Evolutionary conservation across 2,113 vertebrate genomes (phyloP).

Genomic region (Lampris megalopsis): DNA sequence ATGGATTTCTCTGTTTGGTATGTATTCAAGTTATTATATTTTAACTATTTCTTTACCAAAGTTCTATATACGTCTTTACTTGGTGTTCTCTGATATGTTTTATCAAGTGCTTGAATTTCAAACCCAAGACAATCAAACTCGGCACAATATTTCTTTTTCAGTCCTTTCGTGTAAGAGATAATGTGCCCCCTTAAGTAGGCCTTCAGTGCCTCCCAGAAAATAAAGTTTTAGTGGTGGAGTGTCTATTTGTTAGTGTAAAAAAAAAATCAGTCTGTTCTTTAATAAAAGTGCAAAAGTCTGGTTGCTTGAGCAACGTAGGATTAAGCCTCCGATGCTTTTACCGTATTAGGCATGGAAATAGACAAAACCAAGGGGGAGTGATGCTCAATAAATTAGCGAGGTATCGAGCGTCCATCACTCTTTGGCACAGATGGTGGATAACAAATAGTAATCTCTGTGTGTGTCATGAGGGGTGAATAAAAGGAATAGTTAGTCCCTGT

Average conservation of each 20-base stretch:
- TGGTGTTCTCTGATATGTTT: constrained; percentile 4
- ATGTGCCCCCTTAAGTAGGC: neutral
- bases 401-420: neutral
- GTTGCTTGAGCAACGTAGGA: neutral
- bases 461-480: constrained; percentile 15
- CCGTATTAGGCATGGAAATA: neutral
- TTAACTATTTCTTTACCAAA: neutral
- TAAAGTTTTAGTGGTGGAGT: neutral
- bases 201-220: neutral
- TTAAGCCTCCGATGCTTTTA: neutral
- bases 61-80: neutral
- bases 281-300: constrained; percentile 1
- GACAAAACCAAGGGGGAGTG: constrained; percentile 2
- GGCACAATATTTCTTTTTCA: neutral
- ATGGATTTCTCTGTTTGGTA: constrained; percentile 9
- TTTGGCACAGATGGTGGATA: neutral
- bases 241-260: constrained; percentile 16
- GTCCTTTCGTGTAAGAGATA: neutral
- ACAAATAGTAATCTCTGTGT: neutral
- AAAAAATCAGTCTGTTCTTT: constrained; percentile 24
- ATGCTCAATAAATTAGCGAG: neutral
- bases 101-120: constrained; percentile 3
- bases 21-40: constrained; percentile 9
- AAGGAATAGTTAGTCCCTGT: constrained; percentile 3
- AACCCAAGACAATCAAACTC: neutral